phyloP scores from a whole-genome alignment of 2,797 vertebrate species.

The Ceryle rudis region DNA sequence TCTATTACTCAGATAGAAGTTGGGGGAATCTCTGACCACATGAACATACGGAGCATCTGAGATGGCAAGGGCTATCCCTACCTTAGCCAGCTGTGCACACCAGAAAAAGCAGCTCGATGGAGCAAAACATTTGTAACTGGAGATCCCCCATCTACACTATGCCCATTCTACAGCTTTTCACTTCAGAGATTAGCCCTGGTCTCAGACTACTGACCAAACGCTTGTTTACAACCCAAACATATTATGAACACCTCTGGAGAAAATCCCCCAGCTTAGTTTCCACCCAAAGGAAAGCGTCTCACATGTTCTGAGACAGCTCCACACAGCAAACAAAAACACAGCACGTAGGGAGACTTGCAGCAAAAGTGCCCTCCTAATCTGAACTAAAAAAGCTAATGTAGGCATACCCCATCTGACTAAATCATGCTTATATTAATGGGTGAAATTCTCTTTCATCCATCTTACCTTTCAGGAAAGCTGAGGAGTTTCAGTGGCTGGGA shows the following conservation, averaged over 20 bases:
- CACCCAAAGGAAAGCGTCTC: background rate
- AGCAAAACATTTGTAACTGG: background rate
- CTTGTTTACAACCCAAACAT: background rate
- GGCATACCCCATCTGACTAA: background rate
- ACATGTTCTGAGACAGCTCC: background rate
- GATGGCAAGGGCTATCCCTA: background rate
- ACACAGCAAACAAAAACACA: background rate
- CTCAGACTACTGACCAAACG: background rate
- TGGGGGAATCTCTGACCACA: background rate
- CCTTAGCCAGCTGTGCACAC: background rate
- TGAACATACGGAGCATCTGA: background rate
- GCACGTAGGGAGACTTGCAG: fast-evolving
- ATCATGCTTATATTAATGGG: background rate
- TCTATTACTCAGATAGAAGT: background rate
- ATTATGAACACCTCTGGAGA: background rate
- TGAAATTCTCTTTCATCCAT: background rate
- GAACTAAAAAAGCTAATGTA: background rate
- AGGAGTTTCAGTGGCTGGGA: background rate
- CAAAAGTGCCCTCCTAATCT: background rate
- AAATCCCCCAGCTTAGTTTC: background rate
- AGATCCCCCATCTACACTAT: background rate
- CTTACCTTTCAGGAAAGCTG: background rate
- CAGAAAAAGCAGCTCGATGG: background rate
- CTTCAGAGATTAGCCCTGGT: background rate
- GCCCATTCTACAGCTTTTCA: background rate